Evolutionary conservation across 2,113 vertebrate genomes (phyloP), one percentile per base, ranked within the genome.

Genomic region (Chloropsis hardwickii): DNA sequence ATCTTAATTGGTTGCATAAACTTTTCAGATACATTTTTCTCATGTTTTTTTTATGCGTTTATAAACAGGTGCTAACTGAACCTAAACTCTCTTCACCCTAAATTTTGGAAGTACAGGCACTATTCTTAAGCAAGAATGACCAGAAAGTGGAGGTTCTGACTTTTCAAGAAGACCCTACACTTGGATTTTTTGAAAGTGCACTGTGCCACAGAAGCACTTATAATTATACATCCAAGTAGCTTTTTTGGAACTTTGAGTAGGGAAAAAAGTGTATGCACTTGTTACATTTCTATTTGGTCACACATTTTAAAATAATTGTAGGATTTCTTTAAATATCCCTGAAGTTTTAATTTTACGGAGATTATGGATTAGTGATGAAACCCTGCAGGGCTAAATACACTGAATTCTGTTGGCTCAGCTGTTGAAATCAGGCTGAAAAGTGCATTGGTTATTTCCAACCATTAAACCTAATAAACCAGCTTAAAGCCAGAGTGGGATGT

Each of bases 391-490:
- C 48, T 90, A 84, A 89, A 74, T 72, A 24, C 31, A 5, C 14
- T 29, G 39, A 82, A 28, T 93, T 90, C 45, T 92, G 25, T 54
- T 88, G 58, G 15, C n/a, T 88, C 50, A 82, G 33, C 53, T 85
- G 12, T 29, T 92, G 74, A 94, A 91, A 85, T 65, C 5, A 65
- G 50, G 2, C 53, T 94, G 58, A 86, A 80, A 92, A 88, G 62
- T 65, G 45, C 16, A 27, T 35, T 82, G 81, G 58, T 82, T 93
- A 35, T 93, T 93, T 93, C 29, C 42, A 88, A 50, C 50, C 45
- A 61, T 70, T 93, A 93, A 92, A 93, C 61, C 27, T 79, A 87
- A 84, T 88, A 93, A 93, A 56, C 80, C 25, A 73, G 11, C n/a
- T 81, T 91, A 90, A 77, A 85, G 39, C 37, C 66, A 45, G 51